Conservation (phyloP, 2,888 invertebrate genomes). For the Xestia ashworthii region DNA sequence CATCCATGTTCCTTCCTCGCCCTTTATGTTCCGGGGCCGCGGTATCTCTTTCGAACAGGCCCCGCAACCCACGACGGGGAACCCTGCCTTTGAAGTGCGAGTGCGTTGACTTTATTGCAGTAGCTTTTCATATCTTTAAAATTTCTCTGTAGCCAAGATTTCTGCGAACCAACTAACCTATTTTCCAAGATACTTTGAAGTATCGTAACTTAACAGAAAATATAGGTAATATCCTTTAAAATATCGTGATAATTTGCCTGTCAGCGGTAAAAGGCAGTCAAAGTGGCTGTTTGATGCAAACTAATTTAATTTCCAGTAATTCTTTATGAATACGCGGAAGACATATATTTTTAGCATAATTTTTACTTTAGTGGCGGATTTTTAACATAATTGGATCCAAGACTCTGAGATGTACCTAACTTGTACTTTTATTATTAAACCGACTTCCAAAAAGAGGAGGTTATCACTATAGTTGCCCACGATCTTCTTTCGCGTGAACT, state of each 20-base stretch:
- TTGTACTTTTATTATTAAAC: background rate
- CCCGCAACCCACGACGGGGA: too few species aligned
- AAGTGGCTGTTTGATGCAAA: background rate
- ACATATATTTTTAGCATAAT: background rate
- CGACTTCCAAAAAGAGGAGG: too few species aligned
- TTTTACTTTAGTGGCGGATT: background rate
- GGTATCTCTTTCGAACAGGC: too few species aligned
- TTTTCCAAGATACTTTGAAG: background rate
- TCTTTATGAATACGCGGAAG: too few species aligned
- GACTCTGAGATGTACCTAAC: background rate
- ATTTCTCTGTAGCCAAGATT: background rate
- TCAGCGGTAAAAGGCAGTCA: too few species aligned
- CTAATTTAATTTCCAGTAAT: slow-evolving; percentile 4
- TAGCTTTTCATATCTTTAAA: background rate
- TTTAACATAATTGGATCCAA: background rate
- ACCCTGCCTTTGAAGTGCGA: background rate
- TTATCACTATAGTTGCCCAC: too few species aligned
- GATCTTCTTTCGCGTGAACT: too few species aligned
- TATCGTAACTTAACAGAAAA: background rate
- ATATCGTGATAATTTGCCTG: background rate
- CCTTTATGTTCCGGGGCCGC: too few species aligned
- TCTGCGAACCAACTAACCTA: background rate
- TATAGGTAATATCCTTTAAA: background rate
- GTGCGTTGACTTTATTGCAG: background rate
- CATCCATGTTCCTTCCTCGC: too few species aligned